Conservation (phyloP, 2,113 vertebrate species). For the Haemorhous mexicanus region DNA sequence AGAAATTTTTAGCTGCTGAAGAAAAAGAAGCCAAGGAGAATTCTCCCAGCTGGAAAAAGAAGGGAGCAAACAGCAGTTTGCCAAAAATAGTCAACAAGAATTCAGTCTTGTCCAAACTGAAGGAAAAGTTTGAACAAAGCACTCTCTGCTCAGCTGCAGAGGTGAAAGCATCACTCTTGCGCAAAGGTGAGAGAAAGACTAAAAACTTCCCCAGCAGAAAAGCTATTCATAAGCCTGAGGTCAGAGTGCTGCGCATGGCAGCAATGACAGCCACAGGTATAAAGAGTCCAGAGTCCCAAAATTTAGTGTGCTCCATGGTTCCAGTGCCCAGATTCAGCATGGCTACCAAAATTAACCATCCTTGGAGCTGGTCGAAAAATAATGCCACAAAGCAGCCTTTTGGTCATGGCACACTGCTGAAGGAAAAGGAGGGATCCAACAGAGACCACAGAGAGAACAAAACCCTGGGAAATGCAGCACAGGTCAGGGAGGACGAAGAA, state of each 20-base stretch:
- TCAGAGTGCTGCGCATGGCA: constrained; percentile 11
- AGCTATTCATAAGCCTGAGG: constrained; percentile 51
- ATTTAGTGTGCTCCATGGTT: constrained; percentile 54
- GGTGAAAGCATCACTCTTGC: background rate
- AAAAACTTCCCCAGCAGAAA: constrained; percentile 5
- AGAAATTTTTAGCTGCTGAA: constrained; percentile 79
- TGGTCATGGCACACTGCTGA: background rate
- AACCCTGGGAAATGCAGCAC: background rate
- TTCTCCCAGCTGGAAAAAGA: background rate
- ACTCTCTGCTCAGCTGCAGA: constrained; percentile 61
- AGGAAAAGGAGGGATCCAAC: background rate
- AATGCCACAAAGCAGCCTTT: background rate
- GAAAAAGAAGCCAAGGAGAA: constrained; percentile 71
- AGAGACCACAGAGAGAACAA: background rate
- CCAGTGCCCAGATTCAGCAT: constrained; percentile 58
- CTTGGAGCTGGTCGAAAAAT: constrained; percentile 63
- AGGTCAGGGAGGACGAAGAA: background rate
- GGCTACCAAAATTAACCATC: constrained; percentile 61
- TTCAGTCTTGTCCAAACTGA: constrained; percentile 73
- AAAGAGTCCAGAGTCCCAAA: constrained; percentile 26
- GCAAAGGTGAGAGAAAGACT: constrained; percentile 10
- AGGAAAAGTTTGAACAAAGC: constrained; percentile 80
- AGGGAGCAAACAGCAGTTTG: background rate
- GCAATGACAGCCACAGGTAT: constrained; percentile 52
- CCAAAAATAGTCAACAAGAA: constrained; percentile 61